Evolutionary conservation across 2,888 invertebrate species (phyloP).

Genomic region (Glyphotaelius pellucidus): DNA sequence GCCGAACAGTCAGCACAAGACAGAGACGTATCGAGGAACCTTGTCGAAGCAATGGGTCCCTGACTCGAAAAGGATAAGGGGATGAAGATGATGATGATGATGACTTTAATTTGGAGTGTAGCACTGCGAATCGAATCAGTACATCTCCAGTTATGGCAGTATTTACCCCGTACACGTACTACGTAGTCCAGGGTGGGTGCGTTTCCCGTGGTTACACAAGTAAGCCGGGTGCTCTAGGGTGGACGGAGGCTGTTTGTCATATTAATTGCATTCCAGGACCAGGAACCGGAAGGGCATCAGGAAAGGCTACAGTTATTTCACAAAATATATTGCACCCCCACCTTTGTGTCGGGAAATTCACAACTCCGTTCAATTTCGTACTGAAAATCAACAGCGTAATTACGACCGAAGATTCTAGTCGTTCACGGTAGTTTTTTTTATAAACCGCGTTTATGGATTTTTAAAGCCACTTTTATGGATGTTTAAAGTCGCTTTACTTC

Average conservation of each 20-base stretch:
- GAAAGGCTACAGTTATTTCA: constrained; percentile 46
- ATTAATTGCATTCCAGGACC: constrained; percentile 64
- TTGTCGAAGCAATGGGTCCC: no score
- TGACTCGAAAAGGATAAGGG: no score
- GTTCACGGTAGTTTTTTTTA: not conserved
- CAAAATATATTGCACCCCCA: constrained; percentile 51
- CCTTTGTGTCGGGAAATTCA: constrained; percentile 50
- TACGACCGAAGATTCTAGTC: not conserved
- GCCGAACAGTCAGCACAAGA: no score
- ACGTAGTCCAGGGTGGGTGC: not conserved
- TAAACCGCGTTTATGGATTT: not conserved
- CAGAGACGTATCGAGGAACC: no score
- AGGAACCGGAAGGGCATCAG: constrained; percentile 53
- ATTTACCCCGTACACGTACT: not conserved
- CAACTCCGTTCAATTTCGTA: not conserved
- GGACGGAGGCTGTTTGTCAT: constrained; percentile 62
- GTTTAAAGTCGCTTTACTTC: not conserved
- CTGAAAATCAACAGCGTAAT: not conserved
- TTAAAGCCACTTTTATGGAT: not conserved
- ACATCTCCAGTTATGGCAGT: not conserved
- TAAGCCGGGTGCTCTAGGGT: constrained; percentile 17
- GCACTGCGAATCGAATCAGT: not conserved
- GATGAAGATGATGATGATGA: no score
- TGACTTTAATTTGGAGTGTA: not conserved
- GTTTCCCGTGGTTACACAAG: not conserved